Conservation (phyloP, 1,140 invertebrate genomes). For the Chlorops oryzae region DNA sequence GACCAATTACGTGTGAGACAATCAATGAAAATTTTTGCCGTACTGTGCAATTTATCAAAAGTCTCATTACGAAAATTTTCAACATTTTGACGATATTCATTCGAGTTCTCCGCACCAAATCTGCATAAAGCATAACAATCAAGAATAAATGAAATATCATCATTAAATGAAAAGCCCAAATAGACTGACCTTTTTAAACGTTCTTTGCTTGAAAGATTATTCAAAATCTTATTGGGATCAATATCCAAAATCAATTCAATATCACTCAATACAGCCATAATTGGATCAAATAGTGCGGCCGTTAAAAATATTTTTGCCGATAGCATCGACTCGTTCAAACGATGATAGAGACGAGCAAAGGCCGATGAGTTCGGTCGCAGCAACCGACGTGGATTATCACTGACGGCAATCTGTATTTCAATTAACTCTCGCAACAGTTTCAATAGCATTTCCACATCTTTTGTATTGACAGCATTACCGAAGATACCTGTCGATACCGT, state of each 20-base stretch:
- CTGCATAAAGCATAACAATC: constrained; percentile 8
- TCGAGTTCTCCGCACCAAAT: constrained; percentile 70
- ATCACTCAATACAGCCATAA: constrained; percentile 87
- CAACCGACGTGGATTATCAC: constrained; percentile 76
- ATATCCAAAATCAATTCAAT: constrained; percentile 90
- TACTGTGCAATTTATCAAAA: constrained; percentile 69
- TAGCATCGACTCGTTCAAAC: constrained; percentile 85
- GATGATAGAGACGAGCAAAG: constrained; percentile 82
- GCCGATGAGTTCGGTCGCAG: constrained; percentile 80
- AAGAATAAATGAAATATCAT: background rate
- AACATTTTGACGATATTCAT: constrained; percentile 65
- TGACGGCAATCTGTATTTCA: constrained; percentile 71
- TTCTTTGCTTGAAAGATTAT: constrained; percentile 47
- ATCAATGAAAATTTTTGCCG: constrained; percentile 76
- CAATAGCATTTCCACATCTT: constrained; percentile 75
- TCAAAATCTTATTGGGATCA: constrained; percentile 78
- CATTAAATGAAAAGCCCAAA: background rate
- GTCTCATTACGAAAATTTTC: constrained; percentile 70
- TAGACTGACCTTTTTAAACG: constrained; percentile 51
- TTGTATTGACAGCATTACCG: constrained; percentile 69
- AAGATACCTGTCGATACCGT: constrained; percentile 78
- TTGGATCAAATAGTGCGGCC: constrained; percentile 82
- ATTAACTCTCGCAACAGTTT: constrained; percentile 75
- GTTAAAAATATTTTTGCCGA: constrained; percentile 89
- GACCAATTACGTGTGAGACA: constrained; percentile 82